These are phyloP conservation scores for Poeciliopsis prolifica DNA, from an alignment of 2,113 vertebrate genomes.

Conservation along the genomic window DNA sequence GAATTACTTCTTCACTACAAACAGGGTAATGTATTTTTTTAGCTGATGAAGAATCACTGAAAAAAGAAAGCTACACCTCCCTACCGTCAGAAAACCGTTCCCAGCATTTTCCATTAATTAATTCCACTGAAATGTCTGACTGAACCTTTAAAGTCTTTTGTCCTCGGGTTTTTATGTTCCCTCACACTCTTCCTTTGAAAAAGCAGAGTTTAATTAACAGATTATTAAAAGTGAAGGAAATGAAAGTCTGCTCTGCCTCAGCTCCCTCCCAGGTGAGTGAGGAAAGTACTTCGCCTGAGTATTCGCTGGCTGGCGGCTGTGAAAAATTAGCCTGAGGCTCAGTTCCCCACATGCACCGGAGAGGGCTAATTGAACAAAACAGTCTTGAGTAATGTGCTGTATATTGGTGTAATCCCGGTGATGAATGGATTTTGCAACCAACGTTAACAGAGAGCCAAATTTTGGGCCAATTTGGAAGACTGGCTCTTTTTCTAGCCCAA, in stretches of 20 bases:
- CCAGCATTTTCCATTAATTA: slow-evolving; percentile 51
- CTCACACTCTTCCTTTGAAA: slow-evolving; percentile 31
- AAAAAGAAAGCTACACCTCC: slow-evolving; percentile 19
- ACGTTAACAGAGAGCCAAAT: slow-evolving; percentile 71
- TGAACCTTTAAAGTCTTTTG: slow-evolving; percentile 17
- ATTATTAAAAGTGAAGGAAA: slow-evolving; percentile 76
- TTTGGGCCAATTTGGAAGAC: slow-evolving; percentile 56
- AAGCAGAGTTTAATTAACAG: slow-evolving; percentile 72
- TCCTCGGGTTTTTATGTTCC: slow-evolving; percentile 28
- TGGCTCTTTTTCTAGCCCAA: slow-evolving; percentile 50
- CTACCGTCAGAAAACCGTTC: slow-evolving; percentile 35
- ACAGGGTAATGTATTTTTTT: background rate
- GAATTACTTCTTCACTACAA: background rate
- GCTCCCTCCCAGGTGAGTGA: slow-evolving; percentile 66
- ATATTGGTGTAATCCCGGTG: slow-evolving; percentile 64
- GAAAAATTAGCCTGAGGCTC: slow-evolving; percentile 70
- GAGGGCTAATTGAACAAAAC: slow-evolving; percentile 74
- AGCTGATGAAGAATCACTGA: background rate
- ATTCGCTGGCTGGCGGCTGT: slow-evolving; percentile 56
- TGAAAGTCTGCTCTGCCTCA: slow-evolving; percentile 51
- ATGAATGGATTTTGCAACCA: slow-evolving; percentile 74
- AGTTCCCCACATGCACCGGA: slow-evolving; percentile 56
- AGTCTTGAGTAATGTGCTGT: slow-evolving; percentile 71
- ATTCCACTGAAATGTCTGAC: slow-evolving; percentile 36
- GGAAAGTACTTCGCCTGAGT: slow-evolving; percentile 63